Conservation (phyloP, 2,113 vertebrate species). For the Odontophorus gujanensis region DNA sequence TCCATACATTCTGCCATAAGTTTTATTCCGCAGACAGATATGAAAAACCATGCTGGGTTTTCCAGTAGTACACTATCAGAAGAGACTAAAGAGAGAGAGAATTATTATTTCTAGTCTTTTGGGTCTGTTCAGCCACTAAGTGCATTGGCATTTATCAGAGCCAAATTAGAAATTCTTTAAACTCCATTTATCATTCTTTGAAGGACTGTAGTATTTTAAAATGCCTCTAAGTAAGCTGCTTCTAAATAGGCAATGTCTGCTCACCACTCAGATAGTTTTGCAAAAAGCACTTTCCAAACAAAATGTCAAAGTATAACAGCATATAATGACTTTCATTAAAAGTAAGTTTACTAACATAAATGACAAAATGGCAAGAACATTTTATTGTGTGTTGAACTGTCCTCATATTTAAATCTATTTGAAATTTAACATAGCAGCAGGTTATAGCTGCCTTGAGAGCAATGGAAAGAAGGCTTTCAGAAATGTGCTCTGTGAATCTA, state of each 20-base stretch:
- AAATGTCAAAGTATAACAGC: not conserved
- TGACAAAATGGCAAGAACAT: not conserved
- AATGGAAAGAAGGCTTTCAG: not conserved
- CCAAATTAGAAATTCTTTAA: not conserved
- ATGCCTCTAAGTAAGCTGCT: not conserved
- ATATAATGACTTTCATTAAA: not conserved
- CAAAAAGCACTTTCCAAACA: not conserved
- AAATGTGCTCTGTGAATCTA: not conserved
- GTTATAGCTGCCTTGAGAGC: not conserved
- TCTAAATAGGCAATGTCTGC: not conserved
- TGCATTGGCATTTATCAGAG: not conserved
- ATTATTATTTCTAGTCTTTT: not conserved
- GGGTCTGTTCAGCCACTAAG: not conserved
- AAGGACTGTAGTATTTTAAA: not conserved
- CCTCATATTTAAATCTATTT: not conserved
- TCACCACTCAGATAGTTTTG: not conserved
- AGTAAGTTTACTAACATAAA: not conserved
- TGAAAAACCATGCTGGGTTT: not conserved
- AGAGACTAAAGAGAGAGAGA: not conserved
- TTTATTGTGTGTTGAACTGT: not conserved
- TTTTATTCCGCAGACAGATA: fast-evolving
- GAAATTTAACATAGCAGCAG: not conserved
- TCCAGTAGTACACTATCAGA: not conserved
- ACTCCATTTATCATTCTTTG: not conserved
- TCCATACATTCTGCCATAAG: not conserved